Evolutionary conservation across 2,888 invertebrate species (phyloP).

Genomic region (Metalampra italica): DNA sequence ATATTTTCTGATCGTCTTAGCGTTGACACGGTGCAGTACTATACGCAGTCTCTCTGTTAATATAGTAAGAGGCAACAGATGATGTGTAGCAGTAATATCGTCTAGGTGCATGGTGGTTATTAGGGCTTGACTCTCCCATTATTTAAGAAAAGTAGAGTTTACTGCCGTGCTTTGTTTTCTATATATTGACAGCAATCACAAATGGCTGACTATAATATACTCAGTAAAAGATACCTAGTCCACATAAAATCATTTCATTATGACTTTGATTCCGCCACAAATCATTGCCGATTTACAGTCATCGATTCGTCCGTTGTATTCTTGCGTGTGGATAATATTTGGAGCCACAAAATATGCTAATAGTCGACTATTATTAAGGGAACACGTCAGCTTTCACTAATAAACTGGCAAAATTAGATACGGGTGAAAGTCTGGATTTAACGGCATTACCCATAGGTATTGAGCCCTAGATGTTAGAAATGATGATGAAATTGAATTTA

Average conservation of each 20-base stretch:
- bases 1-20: too few relatives aligned
- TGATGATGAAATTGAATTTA: background rate
- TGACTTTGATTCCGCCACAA: background rate
- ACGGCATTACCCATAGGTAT: background rate
- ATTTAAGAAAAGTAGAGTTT: too few relatives aligned
- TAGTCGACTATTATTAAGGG: conserved; percentile 5
- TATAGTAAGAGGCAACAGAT: background rate
- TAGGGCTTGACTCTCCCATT: too few relatives aligned
- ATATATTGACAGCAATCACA: too few relatives aligned
- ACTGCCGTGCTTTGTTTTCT: too few relatives aligned
- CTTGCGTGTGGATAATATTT: conserved; percentile 4
- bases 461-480: background rate
- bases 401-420: conserved; percentile 3
- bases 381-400: conserved; percentile 6
- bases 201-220: background rate
- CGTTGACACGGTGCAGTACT: too few relatives aligned
- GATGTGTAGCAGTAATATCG: too few relatives aligned
- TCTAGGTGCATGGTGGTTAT: too few relatives aligned
- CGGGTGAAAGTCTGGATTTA: background rate
- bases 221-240: too few relatives aligned
- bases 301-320: background rate
- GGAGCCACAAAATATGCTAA: conserved; percentile 6
- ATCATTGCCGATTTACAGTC: conserved; percentile 1
- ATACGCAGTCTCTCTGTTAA: too few relatives aligned
- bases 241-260: background rate